Conservation (phyloP, 2,888 invertebrate species). For the Philaethria dido region DNA sequence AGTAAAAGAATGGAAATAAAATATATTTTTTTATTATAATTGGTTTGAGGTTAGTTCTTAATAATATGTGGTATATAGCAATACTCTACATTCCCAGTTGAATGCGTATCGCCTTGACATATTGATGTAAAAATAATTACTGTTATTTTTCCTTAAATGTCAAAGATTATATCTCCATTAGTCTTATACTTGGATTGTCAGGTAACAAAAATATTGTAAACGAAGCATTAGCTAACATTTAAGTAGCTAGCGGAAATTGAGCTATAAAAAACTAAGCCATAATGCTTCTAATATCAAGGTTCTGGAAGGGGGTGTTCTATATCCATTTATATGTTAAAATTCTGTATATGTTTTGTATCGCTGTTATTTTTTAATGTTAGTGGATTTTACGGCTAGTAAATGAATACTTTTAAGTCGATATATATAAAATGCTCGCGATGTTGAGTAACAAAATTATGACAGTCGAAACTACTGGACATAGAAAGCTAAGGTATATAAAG, state of each 20-base stretch:
- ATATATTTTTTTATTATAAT: background rate
- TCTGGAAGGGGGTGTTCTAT: background rate
- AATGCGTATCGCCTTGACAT: background rate
- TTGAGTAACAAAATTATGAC: too few relatives aligned
- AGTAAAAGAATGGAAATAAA: background rate
- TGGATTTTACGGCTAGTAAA: too few relatives aligned
- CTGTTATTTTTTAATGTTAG: background rate
- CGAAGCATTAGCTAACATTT: slow-evolving; percentile 4
- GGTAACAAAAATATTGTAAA: background rate
- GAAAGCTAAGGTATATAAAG: too few relatives aligned
- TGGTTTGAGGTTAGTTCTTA: background rate
- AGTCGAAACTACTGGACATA: too few relatives aligned
- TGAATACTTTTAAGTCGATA: too few relatives aligned
- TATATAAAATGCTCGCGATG: too few relatives aligned
- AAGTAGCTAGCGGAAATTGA: slow-evolving; percentile 17
- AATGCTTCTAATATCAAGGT: slow-evolving; percentile 6
- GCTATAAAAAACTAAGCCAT: slow-evolving; percentile 8
- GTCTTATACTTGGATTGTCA: background rate
- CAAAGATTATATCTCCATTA: background rate
- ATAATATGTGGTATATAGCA: background rate
- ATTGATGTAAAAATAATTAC: background rate
- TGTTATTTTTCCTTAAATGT: background rate
- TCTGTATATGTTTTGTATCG: background rate
- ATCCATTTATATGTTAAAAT: background rate
- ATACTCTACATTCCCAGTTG: background rate